Evolutionary conservation across 1,140 invertebrate species (phyloP), one percentile per base, ranked within the genome.

Genomic region (Megalopta genalis): DNA sequence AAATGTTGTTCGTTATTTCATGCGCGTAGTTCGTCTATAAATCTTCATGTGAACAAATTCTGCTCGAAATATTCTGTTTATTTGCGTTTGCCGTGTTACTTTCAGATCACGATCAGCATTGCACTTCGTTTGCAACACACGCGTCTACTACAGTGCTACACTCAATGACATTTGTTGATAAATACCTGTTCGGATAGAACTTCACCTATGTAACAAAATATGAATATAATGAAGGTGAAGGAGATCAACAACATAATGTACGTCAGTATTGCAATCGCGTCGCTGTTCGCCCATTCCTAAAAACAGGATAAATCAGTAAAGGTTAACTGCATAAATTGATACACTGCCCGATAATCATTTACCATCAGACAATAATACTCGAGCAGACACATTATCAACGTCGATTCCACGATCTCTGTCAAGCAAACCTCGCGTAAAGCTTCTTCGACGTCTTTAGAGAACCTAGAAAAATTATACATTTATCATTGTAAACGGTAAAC

Each of bases 271-370:
- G 54, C 54, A 21, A 57, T n/a, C 54, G 54, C 9, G 21, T 57
- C 54, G 54, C 21, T 57, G 9, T 57, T 57, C 39, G 75, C 37
- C 84, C 85, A 89, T 60, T 88, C 89, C 90, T 90, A 37, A n/a
- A 37, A 37, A 9, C 7, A 63, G 2, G 16, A n/a, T n/a, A n/a
- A n/a, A n/a, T n/a, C n/a, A n/a, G n/a, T 37, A 2, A 52, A 18
- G 0, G 49, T 16, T 52, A 3, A 52, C 16, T 6, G 6, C 0
- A 18, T 21, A 21, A 18, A 14, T 4, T 16, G 14, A 2, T 18
- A 3, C 18, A 21, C 2, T 12, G 6, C 18, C 18, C 16, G 49
- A 18, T 14, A 52, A 64, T 21, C 2, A 1, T 64, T 72, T 81
- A 87, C 85, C 74, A 14, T 71, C 37, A 89, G 14, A 6, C 37